Conservation (phyloP, 2,797 vertebrate species). For the Selene dorsalis region DNA sequence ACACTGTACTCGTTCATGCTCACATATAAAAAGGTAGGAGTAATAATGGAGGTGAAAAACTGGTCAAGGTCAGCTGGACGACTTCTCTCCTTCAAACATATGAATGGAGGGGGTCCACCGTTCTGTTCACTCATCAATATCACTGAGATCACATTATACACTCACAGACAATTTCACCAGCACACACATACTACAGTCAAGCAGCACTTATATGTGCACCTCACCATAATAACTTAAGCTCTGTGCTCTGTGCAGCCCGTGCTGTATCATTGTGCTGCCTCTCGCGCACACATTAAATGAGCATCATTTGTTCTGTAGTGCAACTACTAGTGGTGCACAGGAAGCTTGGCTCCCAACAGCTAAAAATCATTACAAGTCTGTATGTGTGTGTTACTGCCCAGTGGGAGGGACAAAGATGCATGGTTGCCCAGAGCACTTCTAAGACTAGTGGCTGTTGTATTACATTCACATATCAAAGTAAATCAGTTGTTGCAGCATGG, state of each 20-base stretch:
- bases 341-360: conserved; percentile 57
- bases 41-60: conserved; percentile 59
- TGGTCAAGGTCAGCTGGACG: conserved; percentile 64
- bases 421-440: conserved; percentile 40
- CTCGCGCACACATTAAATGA: conserved; percentile 38
- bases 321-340: conserved; percentile 40
- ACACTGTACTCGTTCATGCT: conserved; percentile 37
- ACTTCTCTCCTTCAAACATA: conserved; percentile 16
- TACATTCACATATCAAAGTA: conserved; percentile 36
- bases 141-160: conserved; percentile 2
- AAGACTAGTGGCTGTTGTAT: conserved; percentile 29
- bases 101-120: background rate
- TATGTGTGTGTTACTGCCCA: conserved; percentile 59
- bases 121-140: background rate
- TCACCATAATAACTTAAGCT: conserved; percentile 3
- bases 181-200: background rate
- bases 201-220: background rate
- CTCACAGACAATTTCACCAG: background rate
- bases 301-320: conserved; percentile 52
- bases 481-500: background rate
- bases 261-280: conserved; percentile 24
- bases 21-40: conserved; percentile 29
- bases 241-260: conserved; percentile 6
- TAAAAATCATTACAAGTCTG: conserved; percentile 70
- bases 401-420: conserved; percentile 51